Percentiles rank a stretch among this genome's conserved stretches.
phyloP scores from a whole-genome alignment of 2,797 vertebrate genomes.

The Allochrocebus solatus region DNA sequence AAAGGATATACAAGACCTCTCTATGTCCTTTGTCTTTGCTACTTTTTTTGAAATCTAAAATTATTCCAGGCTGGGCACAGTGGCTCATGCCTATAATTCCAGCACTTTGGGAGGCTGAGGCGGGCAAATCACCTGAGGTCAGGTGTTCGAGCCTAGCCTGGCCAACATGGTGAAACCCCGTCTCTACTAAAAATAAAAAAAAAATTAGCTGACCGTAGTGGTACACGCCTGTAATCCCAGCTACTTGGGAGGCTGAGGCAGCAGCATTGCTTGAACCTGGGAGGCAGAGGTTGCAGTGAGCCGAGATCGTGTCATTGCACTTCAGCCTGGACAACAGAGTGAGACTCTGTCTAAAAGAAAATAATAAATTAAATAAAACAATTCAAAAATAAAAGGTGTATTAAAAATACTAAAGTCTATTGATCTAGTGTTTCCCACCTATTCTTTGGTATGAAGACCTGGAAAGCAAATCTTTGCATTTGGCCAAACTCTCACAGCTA shows the following conservation, averaged over 20 bases:
- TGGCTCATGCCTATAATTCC: not conserved
- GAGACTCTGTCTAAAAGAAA: not conserved
- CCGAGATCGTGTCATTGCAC: accelerated
- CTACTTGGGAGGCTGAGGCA: not conserved
- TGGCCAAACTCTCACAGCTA: not conserved
- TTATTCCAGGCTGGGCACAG: not conserved
- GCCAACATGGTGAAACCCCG: not conserved
- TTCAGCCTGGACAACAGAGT: not conserved
- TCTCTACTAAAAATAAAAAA: not conserved
- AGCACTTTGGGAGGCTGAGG: not conserved
- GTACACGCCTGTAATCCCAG: not conserved
- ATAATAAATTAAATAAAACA: not conserved
- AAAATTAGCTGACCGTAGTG: not conserved
- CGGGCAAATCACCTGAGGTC: not conserved
- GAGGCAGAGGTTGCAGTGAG: not conserved
- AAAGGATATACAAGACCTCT: not conserved
- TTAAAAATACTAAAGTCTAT: not conserved
- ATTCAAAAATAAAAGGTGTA: not conserved
- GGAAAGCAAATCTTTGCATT: not conserved
- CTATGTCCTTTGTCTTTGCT: not conserved
- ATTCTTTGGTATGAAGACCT: not conserved
- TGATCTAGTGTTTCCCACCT: not conserved
- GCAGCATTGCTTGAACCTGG: not conserved
- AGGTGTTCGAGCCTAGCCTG: not conserved
- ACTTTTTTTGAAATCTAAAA: slow-evolving; percentile 24